Base-by-base conservation (phyloP, 2,113 vertebrate species). In the Piliocolobus tephrosceles region DNA sequence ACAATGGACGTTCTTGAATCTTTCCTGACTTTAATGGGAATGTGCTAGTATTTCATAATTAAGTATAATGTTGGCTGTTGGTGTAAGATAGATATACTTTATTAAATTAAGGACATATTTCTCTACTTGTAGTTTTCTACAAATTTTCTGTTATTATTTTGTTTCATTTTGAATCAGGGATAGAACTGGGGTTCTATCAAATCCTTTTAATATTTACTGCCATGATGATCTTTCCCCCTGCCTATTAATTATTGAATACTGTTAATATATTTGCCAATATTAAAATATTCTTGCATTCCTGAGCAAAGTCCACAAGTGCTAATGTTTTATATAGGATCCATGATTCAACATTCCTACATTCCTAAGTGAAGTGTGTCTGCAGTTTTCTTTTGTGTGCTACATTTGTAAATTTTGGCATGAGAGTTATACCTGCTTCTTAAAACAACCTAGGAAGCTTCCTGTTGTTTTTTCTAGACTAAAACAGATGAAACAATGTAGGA, bases 101-200 rank as follows among this genome's bases (percentile, higher is more conserved):
- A 91, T 78, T 87, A 83, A 93, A 94, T 91, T 38, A 91, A 79
- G 18, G n/a, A 61, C 43, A 4, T 38, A 94, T 72, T 94, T 32
- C 25, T 72, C 43, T 43, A 91, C 32, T 73, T 47, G 7, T 40
- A 22, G 47, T 35, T 82, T 35, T n/a, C 58, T 70, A 40, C 45
- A 93, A 78, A 58, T 70, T 82, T 93, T 93, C 27, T 64, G 27
- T 86, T 73, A 20, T 20, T 86, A 32, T 91, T 90, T 87, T 90
- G 32, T 61, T 84, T 91, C 57, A 55, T 72, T 88, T 93, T 94
- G 64, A 95, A 73, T 52, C 13, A 84, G 82, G 11, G 94, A 88
- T 32, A 43, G 52, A 79, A 88, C 23, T 89, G 7, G 9, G 84
- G 92, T 58, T 88, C 83, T 88, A 95, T 72, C 32, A 96, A 88